phyloP scores from a whole-genome alignment of 1,140 invertebrate species.

The Melanaphis sacchari region DNA sequence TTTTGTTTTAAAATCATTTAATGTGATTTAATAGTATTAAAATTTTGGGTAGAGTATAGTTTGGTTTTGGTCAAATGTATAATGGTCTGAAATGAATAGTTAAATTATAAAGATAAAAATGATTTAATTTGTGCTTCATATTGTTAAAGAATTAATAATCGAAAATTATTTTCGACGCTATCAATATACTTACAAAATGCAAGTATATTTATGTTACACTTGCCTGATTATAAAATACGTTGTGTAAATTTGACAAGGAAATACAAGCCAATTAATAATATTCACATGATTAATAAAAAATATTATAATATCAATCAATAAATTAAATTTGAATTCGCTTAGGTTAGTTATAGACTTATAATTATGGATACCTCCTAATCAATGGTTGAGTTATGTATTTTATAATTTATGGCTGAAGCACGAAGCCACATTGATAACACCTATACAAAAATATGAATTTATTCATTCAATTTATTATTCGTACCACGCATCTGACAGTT shows the following conservation, averaged over 20 bases:
- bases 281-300: neutral
- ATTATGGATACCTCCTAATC: neutral
- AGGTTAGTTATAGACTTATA: neutral
- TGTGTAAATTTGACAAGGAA: neutral
- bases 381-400: constrained; percentile 2
- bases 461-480: neutral
- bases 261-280: neutral
- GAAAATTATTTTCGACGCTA: neutral
- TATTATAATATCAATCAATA: neutral
- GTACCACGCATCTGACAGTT: neutral
- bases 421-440: neutral
- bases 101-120: neutral
- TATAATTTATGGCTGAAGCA: neutral
- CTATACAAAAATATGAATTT: neutral
- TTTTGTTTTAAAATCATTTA: too few species aligned
- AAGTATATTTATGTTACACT: neutral
- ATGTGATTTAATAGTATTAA: too few species aligned
- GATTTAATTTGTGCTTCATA: neutral
- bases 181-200: neutral
- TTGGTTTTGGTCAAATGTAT: too few species aligned
- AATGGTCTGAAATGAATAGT: too few species aligned
- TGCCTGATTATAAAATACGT: neutral
- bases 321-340: neutral
- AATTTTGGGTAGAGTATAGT: too few species aligned
- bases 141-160: neutral